Evolutionary conservation across 2,888 invertebrate species (phyloP), one percentile per base, ranked within the genome.

Genomic region (Alviniconcha strummeri): DNA sequence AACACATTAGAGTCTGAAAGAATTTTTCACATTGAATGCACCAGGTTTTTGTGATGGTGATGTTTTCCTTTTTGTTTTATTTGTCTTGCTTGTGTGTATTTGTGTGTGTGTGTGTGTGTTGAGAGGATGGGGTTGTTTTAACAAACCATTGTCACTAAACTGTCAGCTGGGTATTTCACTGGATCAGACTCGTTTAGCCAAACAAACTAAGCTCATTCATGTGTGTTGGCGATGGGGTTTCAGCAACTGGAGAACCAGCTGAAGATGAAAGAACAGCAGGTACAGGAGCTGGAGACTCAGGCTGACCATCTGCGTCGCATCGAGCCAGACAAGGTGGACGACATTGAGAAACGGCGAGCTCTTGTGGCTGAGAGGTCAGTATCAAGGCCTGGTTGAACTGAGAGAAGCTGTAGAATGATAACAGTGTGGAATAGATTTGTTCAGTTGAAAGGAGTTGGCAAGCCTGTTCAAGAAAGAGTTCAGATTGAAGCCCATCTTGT

Each of bases 251-350:
- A 94, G 88, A 90, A 89, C 83, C 92, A 94, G 90, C 90, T 94
- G 92, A 92, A 92, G 88, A 89, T 98, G 15, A 96, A 97, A 87
- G 98, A 94, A 89, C 90, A 92, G 84, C 94, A 94, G 88, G 98
- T 99, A 7, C 96, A 97, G 87, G 98, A 99, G 94, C 95, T 99
- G 84, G 98, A 99, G 93, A 97, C 97, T 84, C 99, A 99, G 94
- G 98, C 99, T 4, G 97, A 97, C 89, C 97, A 98, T 93, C 95
- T 99, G 88, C 97, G 98, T 93, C 97, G 97, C 92, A 96, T 97
- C 76, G 98, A 98, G 81, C 99, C 99, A 1, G 98, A 99, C 88
- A 98, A 99, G 93, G 97, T 98, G 95, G 97, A 98, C 86, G 98
- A 98, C 92, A 99, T 99, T 91, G 97, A 97, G 89, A 96, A 96